Evolutionary conservation across 2,888 invertebrate species (phyloP).

Genomic region (Acrocera orbiculus): DNA sequence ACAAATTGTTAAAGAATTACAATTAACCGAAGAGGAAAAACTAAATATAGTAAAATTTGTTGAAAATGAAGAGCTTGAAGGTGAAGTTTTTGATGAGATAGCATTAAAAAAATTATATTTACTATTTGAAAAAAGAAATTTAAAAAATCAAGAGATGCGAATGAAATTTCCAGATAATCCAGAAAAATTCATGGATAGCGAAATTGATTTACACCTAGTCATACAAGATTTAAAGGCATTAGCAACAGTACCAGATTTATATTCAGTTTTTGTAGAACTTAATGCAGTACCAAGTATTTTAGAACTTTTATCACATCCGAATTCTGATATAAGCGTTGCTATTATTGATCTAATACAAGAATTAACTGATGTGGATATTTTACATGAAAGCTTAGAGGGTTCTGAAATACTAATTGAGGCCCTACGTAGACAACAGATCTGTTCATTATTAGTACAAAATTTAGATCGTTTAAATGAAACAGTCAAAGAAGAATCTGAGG

Average conservation of each 20-base stretch:
- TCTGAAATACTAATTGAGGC: constrained; percentile 76
- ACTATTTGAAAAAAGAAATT: constrained; percentile 83
- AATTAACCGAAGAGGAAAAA: constrained; percentile 53
- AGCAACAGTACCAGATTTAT: constrained; percentile 90
- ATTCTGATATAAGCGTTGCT: constrained; percentile 47
- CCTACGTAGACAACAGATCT: constrained; percentile 74
- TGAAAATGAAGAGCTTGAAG: constrained; percentile 65
- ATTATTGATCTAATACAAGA: constrained; percentile 52
- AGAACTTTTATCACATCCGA: constrained; percentile 87
- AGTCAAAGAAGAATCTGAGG: constrained; percentile 87
- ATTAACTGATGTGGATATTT: constrained; percentile 87
- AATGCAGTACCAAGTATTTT: constrained; percentile 80
- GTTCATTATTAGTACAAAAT: constrained; percentile 82
- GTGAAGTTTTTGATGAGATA: constrained; percentile 75
- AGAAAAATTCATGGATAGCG: constrained; percentile 97
- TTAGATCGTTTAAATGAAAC: constrained; percentile 82
- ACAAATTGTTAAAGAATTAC: constrained; percentile 39
- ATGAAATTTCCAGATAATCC: constrained; percentile 96
- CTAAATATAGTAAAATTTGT: constrained; percentile 68
- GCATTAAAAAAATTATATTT: constrained; percentile 75
- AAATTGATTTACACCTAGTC: constrained; percentile 78
- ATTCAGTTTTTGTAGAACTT: constrained; percentile 75
- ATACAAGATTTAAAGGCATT: constrained; percentile 81
- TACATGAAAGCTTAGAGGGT: constrained; percentile 86
- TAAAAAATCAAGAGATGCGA: constrained; percentile 92